Percentiles rank a stretch among this genome's conserved stretches.
These are phyloP conservation scores for Drosophila silvestris DNA, from an alignment of 2,888 invertebrate genomes.

Conservation along the genomic window DNA sequence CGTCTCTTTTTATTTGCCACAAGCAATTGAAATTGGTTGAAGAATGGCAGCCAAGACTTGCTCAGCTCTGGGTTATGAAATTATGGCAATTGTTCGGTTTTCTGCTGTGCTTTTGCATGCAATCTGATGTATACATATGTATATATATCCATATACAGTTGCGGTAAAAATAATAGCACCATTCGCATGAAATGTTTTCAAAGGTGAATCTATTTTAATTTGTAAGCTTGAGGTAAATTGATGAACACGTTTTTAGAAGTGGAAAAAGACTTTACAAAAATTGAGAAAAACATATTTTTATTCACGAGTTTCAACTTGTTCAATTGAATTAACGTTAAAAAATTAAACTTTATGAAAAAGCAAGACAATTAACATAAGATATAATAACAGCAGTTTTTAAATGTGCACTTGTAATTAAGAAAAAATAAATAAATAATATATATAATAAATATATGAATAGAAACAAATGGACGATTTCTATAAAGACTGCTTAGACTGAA, in stretches of 20 bases:
- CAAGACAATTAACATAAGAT: too few species aligned
- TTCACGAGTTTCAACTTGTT: too few species aligned
- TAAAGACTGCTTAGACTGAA: background rate
- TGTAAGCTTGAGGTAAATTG: background rate
- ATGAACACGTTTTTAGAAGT: background rate
- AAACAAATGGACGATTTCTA: background rate
- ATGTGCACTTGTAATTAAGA: background rate
- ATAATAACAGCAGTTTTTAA: background rate
- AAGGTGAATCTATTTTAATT: background rate
- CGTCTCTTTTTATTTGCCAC: slow-evolving; percentile 41
- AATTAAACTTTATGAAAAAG: background rate
- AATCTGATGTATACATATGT: slow-evolving; percentile 20
- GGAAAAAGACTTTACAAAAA: background rate
- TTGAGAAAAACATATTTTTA: background rate
- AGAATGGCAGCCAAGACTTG: slow-evolving; percentile 66
- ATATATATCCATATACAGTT: background rate
- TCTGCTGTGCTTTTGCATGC: slow-evolving; percentile 40
- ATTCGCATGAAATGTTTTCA: background rate
- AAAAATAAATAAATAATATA: background rate
- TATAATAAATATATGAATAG: background rate
- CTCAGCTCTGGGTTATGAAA: slow-evolving; percentile 67
- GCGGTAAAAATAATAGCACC: background rate
- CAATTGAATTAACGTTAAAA: too few species aligned
- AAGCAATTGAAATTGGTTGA: slow-evolving; percentile 60
- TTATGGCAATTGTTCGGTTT: slow-evolving; percentile 69